Evolutionary conservation across 2,797 vertebrate species (phyloP).

Genomic region (Hippoglossus hippoglossus): DNA sequence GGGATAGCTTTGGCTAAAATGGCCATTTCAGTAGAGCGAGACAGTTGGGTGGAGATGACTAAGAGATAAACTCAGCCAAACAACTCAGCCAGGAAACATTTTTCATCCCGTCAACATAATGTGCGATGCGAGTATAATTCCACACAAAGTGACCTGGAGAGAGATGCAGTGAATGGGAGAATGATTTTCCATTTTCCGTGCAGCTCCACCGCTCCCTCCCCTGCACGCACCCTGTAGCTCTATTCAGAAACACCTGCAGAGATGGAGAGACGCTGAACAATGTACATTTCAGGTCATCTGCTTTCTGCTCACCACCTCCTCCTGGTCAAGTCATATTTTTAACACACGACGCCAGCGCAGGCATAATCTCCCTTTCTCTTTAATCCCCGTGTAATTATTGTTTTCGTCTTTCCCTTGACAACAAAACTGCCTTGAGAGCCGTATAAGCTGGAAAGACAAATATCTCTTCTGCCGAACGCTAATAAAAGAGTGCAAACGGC

Average conservation of each 20-base stretch:
- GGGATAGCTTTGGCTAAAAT: slow-evolving; percentile 35
- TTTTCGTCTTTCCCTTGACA: slow-evolving; percentile 47
- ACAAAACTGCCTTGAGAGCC: slow-evolving; percentile 32
- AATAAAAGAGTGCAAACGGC: slow-evolving; percentile 19
- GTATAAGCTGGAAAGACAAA: slow-evolving; percentile 22
- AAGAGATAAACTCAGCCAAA: slow-evolving; percentile 39
- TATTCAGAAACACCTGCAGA: slow-evolving; percentile 55
- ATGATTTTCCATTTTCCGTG: slow-evolving; percentile 56
- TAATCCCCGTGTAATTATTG: slow-evolving; percentile 62
- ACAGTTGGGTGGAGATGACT: slow-evolving; percentile 51
- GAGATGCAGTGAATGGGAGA: slow-evolving; percentile 48
- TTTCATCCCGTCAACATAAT: slow-evolving; percentile 25
- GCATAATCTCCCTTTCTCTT: slow-evolving; percentile 44
- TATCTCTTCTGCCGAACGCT: slow-evolving; percentile 16
- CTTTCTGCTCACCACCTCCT: slow-evolving; percentile 52
- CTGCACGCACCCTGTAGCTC: slow-evolving; percentile 39
- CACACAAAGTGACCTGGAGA: slow-evolving; percentile 52
- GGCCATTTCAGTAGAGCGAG: slow-evolving; percentile 31
- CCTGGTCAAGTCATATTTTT: slow-evolving; percentile 46
- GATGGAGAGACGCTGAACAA: slow-evolving; percentile 31
- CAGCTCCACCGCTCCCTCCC: slow-evolving; percentile 24
- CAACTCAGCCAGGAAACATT: slow-evolving; percentile 14
- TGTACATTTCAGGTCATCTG: slow-evolving; percentile 60
- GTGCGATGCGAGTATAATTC: slow-evolving; percentile 34
- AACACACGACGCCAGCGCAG: slow-evolving; percentile 29